Conservation (phyloP, 2,797 vertebrate species). For the Anomalospiza imberbis region DNA sequence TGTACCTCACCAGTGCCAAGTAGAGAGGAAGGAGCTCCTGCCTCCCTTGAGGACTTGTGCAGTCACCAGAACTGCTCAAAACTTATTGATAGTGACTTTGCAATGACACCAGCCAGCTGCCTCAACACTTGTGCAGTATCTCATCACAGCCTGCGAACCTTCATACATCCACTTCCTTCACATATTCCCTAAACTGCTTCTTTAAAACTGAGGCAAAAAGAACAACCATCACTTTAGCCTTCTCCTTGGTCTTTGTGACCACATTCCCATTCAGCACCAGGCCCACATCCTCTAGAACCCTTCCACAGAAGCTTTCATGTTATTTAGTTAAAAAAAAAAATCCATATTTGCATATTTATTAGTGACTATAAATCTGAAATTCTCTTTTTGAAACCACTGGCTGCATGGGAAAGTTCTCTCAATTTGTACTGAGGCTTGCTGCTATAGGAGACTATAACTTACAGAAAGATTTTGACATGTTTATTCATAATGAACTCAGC, state of each 20-base stretch:
- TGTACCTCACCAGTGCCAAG: background rate
- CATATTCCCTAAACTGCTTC: background rate
- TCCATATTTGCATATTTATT: background rate
- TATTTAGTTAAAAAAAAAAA: background rate
- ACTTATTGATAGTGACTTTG: background rate
- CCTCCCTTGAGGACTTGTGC: too few species aligned
- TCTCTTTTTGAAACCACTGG: background rate
- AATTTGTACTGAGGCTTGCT: background rate
- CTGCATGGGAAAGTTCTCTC: background rate
- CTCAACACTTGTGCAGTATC: background rate
- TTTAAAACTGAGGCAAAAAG: background rate
- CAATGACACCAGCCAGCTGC: background rate
- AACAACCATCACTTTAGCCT: background rate
- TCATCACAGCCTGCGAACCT: background rate
- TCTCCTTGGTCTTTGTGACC: background rate
- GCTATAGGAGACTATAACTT: background rate
- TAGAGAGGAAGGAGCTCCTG: background rate
- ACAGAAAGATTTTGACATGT: background rate
- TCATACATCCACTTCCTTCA: fast-evolving
- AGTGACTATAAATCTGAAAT: background rate
- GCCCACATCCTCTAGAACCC: background rate
- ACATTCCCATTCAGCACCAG: background rate
- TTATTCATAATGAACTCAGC: background rate
- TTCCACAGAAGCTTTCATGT: background rate
- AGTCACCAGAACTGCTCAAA: background rate